Base-by-base conservation (phyloP, 2,113 vertebrate species). In the Leucopsar rothschildi region DNA sequence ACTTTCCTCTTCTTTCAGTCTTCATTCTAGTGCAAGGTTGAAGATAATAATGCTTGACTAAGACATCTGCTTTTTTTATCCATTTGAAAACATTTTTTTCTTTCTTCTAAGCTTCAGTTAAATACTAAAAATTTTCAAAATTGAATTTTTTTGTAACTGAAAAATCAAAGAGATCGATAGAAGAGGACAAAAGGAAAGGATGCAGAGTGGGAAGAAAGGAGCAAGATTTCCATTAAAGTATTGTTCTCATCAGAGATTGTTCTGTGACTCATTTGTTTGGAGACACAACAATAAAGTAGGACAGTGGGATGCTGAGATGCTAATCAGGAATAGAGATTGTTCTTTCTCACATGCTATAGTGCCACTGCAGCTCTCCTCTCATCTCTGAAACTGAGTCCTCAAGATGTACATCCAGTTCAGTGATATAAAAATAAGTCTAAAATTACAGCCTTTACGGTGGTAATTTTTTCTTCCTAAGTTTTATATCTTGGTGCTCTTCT, bases 281-380 rank as follows among this genome's bases (percentile, higher is more conserved):
- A 97, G 66, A 85, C 40, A 57, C 53, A 91, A 91, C 63, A 93
- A 77, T 82, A 70, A 82, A 85, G 27, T 27, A 85, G 59, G 89
- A 87, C 82, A 92, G 84, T 70, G 59, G 59, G 75, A 82, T 91
- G 66, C 59, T 82, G 85, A 91, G 66, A 86, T 86, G 49, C 24
- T 94, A 85, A 80, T 94, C 73, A 69, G 59, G 23, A 90, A 61
- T 12, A 91, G 70, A 76, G 35, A 52, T 50, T 88, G 31, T 16
- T 92, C 57, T 87, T 75, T n/a, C 65, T 16, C 35, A 47, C 55
- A 77, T 0, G 0, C 42, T 72, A 71, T 27, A 76, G 59, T 60
- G 57, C 61, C 40, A 69, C 61, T 84, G 61, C 65, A 69, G 73
- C 56, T 64, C 39, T 81, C 10, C 40, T 82, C 45, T 93, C 29